phyloP scores from a whole-genome alignment of 2,888 invertebrate species.

The Furcula furcula region DNA sequence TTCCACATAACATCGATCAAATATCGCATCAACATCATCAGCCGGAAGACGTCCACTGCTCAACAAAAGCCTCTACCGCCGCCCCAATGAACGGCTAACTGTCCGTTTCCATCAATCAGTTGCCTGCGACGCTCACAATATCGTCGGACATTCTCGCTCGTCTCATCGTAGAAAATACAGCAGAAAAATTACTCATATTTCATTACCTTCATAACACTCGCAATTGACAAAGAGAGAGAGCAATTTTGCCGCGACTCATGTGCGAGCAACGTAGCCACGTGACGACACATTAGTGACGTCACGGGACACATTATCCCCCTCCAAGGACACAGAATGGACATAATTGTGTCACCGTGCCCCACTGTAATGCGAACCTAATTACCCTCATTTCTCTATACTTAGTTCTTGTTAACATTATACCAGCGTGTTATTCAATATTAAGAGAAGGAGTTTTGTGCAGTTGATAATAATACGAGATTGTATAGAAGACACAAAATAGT shows the following conservation, averaged over 20 bases:
- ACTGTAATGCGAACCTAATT: slow-evolving; percentile 1
- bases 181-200: neutral
- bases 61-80: too few relatives aligned
- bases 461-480: too few relatives aligned
- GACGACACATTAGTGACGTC: slow-evolving; percentile 7
- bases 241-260: slow-evolving; percentile 15
- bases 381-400: neutral
- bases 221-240: slow-evolving; percentile 13
- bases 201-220: neutral
- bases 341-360: slow-evolving; percentile 5
- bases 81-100: too few relatives aligned
- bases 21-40: too few relatives aligned
- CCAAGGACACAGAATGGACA: slow-evolving; percentile 4
- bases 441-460: neutral
- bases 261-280: slow-evolving; percentile 8
- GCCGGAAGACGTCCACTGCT: too few relatives aligned
- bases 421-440: neutral
- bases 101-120: too few relatives aligned
- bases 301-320: slow-evolving; percentile 12
- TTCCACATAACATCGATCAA: too few relatives aligned
- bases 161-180: neutral
- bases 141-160: too few relatives aligned
- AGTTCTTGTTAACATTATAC: neutral
- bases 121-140: too few relatives aligned
- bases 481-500: too few relatives aligned